Base-by-base conservation (phyloP, 2,888 invertebrate species). In the Eulithis prunata region DNA sequence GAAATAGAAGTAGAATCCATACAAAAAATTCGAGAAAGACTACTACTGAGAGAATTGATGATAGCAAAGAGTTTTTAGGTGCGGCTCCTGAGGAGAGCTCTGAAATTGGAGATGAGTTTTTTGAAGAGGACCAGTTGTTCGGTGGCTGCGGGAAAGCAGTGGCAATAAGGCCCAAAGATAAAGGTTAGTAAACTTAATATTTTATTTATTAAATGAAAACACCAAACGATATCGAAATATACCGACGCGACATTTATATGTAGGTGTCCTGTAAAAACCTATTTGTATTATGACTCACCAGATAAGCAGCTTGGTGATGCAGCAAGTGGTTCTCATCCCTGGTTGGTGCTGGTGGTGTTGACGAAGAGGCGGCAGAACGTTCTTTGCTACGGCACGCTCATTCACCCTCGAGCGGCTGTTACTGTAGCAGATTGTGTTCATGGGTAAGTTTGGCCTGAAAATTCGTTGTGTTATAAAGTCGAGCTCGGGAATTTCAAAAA, bases 351-450 rank as follows among this genome's bases (percentile, higher is more conserved):
- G 1, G 85, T 89, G 3, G 87, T 88, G 6, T 79, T 83, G 2
- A 84, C 87, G 0, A 84, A 76, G 57, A 81, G 78, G 46, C 83
- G 77, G n/a, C 84, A 85, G 51, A 82, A 78, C 49, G 80, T 90
- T 12, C 74, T 90, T 1, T 93, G 92, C 62, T 91, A 91, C 64
- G 89, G 87, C 0, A 88, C 92, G 0, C 78, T 93, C 2, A 76
- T 93, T 1, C 91, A 92, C 69, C 86, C 90, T 0, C 82, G 85
- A 36, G 90, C 87, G 3, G 91, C 90, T 0, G 68, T 91, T 6
- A 89, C 89, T 2, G 79, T 88, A 10, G 92, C 87, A 0, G 88
- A 87, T 57, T 92, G 92, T 71, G 86, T 90, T 51, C 71, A 85
- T 63, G 87, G 87, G 92, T 91, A 58, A 21, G 60, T 28, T 43